Percentiles rank a stretch among this genome's conserved stretches.
Evolutionary conservation across 2,113 vertebrate genomes (phyloP).

Genomic region (Tympanuchus pallidicinctus): DNA sequence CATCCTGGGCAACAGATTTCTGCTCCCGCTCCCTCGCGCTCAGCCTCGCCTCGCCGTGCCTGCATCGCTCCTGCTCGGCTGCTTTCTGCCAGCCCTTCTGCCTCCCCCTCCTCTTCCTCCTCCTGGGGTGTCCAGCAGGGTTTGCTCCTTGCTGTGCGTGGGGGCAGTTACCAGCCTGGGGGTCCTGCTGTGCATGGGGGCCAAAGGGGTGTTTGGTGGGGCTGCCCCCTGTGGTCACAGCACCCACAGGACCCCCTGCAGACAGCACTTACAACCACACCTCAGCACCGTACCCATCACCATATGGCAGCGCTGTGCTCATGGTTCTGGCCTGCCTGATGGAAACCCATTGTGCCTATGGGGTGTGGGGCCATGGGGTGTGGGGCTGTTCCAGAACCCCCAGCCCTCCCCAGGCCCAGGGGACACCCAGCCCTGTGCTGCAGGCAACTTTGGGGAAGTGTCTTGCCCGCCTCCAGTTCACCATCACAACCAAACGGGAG

Average conservation of each 20-base stretch:
- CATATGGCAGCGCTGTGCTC: accelerated
- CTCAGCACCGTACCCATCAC: accelerated
- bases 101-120: not conserved
- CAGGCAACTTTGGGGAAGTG: not conserved
- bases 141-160: not conserved
- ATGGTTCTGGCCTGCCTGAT: not conserved
- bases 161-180: not conserved
- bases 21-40: conserved; percentile 42
- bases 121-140: not conserved
- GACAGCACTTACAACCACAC: accelerated
- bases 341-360: accelerated
- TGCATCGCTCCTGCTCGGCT: conserved; percentile 3
- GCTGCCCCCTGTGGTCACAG: no score
- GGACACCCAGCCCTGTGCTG: not conserved
- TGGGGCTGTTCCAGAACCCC: not conserved
- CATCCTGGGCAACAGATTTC: conserved; percentile 68
- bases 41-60: conserved; percentile 29
- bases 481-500: not conserved
- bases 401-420: not conserved
- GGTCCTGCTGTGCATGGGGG: not conserved
- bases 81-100: not conserved
- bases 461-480: not conserved
- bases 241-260: accelerated
- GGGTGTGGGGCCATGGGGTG: not conserved
- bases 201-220: not conserved